Base-by-base conservation (phyloP, 1,140 invertebrate species). In the Drosophila carrolli region DNA sequence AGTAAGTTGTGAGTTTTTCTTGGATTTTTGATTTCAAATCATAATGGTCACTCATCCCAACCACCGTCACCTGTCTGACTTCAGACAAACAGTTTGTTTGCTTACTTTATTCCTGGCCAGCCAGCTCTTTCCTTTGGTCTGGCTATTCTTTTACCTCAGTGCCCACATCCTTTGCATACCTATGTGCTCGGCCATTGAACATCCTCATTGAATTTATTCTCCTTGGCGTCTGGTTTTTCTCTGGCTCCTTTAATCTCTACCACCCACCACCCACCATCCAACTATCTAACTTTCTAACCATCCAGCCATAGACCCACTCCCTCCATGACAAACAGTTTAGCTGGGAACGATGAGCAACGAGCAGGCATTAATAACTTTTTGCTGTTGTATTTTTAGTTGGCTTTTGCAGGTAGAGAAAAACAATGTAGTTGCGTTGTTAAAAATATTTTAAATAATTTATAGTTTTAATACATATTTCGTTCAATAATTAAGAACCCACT, bases 341-440 rank as follows among this genome's bases (percentile, higher is more conserved):
- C 41, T 44, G n/a, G 59, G 47, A 57, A 70, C 67, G 66, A 71
- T 61, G 68, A 61, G 55, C 67, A 61, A 74, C 37, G 67, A 73
- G 68, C 56, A 9, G 38, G 44, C 71, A 54, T 73, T 53, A 63
- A 74, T 62, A 74, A 53, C 29, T 61, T 37, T 3, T 29, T 56
- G 6, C 16, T 61, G 10, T 40, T 54, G n/a, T 53, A 16, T 40
- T 55, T 43, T 41, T n/a, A 14, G 32, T 32, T 7, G 32, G 9
- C 54, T 38, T 35, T 14, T 32, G 29, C 19, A 16, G 19, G 16
- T 46, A 44, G 14, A 8, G 7, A 29, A 43, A 53, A 13, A 16
- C 14, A 23, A 19, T 4, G 16, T 14, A 2, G 19, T 53, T 13
- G 19, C 23, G 13, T 8, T 11, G 3, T 35, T 6, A 2, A 4